phyloP scores from a whole-genome alignment of 2,797 vertebrate genomes.

The Bradypodion pumilum region DNA sequence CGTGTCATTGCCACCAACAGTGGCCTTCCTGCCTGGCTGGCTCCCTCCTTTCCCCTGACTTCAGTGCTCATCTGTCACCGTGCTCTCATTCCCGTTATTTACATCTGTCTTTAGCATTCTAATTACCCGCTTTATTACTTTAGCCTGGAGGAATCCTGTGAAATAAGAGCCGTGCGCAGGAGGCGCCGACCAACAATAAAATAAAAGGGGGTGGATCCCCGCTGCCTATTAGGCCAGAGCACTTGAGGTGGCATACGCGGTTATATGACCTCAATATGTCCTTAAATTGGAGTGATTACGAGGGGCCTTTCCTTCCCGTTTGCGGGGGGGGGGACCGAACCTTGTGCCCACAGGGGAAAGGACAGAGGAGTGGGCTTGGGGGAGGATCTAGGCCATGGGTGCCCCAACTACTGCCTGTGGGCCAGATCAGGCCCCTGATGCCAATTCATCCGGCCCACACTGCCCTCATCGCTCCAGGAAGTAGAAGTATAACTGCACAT shows the following conservation, averaged over 20 bases:
- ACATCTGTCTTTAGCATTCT: conserved; percentile 99
- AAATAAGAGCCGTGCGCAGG: conserved; percentile 83
- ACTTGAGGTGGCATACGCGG: conserved; percentile 72
- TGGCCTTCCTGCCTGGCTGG: conserved; percentile 47
- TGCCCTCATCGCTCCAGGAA: too few relatives aligned
- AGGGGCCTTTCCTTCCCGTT: not conserved
- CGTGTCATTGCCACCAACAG: conserved; percentile 91
- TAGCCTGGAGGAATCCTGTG: conserved; percentile 93
- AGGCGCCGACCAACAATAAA: conserved; percentile 90
- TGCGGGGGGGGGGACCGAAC: not conserved
- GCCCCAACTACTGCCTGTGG: too few relatives aligned
- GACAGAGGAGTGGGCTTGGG: too few relatives aligned
- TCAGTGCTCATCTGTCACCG: conserved; percentile 92
- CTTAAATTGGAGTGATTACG: conserved; percentile 71
- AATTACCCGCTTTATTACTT: conserved; percentile 99
- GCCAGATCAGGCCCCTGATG: too few relatives aligned
- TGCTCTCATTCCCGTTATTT: conserved; percentile 98
- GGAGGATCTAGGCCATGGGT: too few relatives aligned
- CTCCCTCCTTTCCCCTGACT: conserved; percentile 76
- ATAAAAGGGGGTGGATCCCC: conserved; percentile 79
- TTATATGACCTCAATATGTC: conserved; percentile 76
- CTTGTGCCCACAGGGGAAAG: not conserved
- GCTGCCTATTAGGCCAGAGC: conserved; percentile 65
- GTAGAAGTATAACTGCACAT: too few relatives aligned
- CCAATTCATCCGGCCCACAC: too few relatives aligned